A percentile compares a stretch with the other conserved stretches of the same genome.
phyloP scores from a whole-genome alignment of 1,140 invertebrate species.

The Bombus huntii region DNA sequence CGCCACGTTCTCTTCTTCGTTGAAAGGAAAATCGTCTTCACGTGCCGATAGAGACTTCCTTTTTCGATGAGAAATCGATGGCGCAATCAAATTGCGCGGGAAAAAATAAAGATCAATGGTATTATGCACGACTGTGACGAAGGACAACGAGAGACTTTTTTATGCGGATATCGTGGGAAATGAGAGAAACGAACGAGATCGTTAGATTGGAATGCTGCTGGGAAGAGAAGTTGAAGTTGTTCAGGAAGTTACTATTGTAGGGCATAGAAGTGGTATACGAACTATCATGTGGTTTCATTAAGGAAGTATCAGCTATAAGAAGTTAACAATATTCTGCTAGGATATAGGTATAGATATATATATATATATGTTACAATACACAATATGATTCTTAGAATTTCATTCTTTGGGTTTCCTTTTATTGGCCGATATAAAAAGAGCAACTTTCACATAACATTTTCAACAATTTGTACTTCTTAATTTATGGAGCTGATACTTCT shows the following conservation, averaged over 20 bases:
- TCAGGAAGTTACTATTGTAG: neutral
- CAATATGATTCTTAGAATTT: neutral
- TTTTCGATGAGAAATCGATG: neutral
- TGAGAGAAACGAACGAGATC: neutral
- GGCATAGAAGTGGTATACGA: neutral
- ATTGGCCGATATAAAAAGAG: neutral
- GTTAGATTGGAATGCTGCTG: neutral
- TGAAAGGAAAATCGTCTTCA: slow-evolving; percentile 27
- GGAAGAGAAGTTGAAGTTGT: neutral
- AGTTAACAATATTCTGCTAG: no score
- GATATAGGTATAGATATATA: neutral
- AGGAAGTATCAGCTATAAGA: neutral
- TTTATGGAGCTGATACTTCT: no score
- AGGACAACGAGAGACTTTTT: neutral
- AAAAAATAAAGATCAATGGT: neutral
- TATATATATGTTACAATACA: neutral
- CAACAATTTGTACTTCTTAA: no score
- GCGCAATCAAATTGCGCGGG: neutral
- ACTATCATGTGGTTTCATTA: neutral
- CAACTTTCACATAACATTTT: neutral
- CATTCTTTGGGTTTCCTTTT: neutral
- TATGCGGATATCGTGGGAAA: neutral
- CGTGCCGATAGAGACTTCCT: neutral
- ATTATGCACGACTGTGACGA: neutral
- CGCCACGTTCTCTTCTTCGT: neutral